Evolutionary conservation across 2,113 vertebrate species (phyloP), one percentile per base, ranked within the genome.

Genomic region (Leptosomus discolor): DNA sequence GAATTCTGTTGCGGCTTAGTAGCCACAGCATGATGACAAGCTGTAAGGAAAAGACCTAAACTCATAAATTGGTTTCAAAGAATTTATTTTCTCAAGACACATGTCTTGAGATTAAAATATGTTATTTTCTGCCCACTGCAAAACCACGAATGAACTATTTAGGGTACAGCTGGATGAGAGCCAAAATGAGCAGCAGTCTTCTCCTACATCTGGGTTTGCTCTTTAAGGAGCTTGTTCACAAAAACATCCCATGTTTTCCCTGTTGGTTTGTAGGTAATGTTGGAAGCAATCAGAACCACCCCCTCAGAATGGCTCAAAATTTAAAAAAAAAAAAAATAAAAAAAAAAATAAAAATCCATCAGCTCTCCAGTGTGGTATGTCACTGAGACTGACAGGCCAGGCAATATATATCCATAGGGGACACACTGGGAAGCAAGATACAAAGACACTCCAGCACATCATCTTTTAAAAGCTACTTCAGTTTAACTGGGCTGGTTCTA

Each of bases 401-500:
- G 41, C 0, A 0, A 48, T 18, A 26, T 16, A 19, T 8, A 32
- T 57, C 32, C 48, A 48, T 4, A 48, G 56, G 56, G 64, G 48
- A 41, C 24, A 70, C 14, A 2, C 16, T 30, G 24, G 23, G n/a
- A 61, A n/a, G 30, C 46, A 48, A 46, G 39, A 53, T 4, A 46
- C 5, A 34, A 26, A n/a, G 53, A 60, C 23, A 3, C 10, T 24
- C 46, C 16, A n/a, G 54, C 20, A 46, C 16, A 46, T 30, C 5
- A 22, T 7, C 30, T 41, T 76, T 19, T 10, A 63, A 64, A 46
- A 78, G 50, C 41, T 12, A 22, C 30, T 21, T 70, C 30, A 13
- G 2, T 10, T 43, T 23, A 36, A 36, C 20, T 1, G 0, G 48
- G 27, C n/a, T 6, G 8, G 20, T n/a, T 41, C 54, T 61, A 17